Evolutionary conservation across 2,888 invertebrate species (phyloP).

Genomic region (Octonoba sinensis): DNA sequence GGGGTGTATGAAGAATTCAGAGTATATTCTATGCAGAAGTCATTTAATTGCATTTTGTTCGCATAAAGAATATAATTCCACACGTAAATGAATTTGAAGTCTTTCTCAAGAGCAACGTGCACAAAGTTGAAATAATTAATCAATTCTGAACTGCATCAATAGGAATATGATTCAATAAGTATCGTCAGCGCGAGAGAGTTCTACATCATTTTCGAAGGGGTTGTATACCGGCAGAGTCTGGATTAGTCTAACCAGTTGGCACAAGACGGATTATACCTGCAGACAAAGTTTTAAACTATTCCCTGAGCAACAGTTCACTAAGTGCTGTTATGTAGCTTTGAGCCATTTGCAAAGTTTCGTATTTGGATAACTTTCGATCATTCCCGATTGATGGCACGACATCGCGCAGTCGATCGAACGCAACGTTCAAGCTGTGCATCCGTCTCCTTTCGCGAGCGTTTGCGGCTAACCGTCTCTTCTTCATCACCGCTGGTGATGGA

Average conservation of each 20-base stretch:
- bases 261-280: background rate
- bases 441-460: constrained; percentile 91
- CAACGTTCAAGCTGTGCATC: constrained; percentile 95
- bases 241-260: background rate
- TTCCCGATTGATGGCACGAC: constrained; percentile 91
- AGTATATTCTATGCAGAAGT: too few relatives aligned
- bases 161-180: too few relatives aligned
- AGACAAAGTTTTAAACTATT: constrained; percentile 6
- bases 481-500: constrained; percentile 75
- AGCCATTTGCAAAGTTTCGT: constrained; percentile 97
- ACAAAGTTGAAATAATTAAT: too few relatives aligned
- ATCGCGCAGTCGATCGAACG: constrained; percentile 89
- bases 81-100: too few relatives aligned
- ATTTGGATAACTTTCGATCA: constrained; percentile 92
- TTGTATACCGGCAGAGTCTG: too few relatives aligned
- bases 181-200: too few relatives aligned
- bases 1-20: too few relatives aligned
- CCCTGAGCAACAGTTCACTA: constrained; percentile 79
- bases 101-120: too few relatives aligned
- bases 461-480: constrained; percentile 88
- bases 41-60: too few relatives aligned
- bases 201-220: too few relatives aligned
- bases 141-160: too few relatives aligned
- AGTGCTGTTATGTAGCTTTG: constrained; percentile 94
- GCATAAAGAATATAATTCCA: too few relatives aligned